Base-by-base conservation (phyloP, 2,797 vertebrate species). In the Anomalospiza imberbis region DNA sequence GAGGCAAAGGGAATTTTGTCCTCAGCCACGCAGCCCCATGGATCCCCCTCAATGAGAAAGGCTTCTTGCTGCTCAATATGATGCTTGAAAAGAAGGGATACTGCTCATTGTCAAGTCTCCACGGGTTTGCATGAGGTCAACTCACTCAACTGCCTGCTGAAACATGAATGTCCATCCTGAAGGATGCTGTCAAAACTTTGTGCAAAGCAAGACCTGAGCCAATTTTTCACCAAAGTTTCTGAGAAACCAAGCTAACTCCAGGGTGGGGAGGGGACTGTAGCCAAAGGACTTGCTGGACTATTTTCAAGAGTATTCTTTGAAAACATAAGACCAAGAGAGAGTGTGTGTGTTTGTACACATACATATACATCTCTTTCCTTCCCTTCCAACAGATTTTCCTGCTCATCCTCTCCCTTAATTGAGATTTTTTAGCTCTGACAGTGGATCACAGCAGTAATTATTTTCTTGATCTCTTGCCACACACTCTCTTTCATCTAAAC, bases 381-480 rank as follows among this genome's bases (percentile, higher is more conserved):
- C 63, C 66, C 57, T 89, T 88, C 67, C 74, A 90, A 88, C 82
- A 88, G 80, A 45, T 90, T 82, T 96, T 94, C 83, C 95, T 95
- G 88, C 61, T 95, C 80, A 63, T 94, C 83, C 20, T 90, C 89
- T 82, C 45, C 54, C 63, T 94, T 96, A 96, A 96, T 93, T 95
- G 95, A 96, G 88, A 93, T 93, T 93, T 94, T 91, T 91, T 73
- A 87, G 74, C 57, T 93, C 74, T 26, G 68, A 54, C 93, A 91
- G 74, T 82, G 91, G 91, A 95, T 94, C 91, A 93, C 80, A 94
- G 95, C 85, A 85, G 65, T 87, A 95, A 96, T 94, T 96, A 93
- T 94, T 95, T 94, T 96, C 94, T 96, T 96, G 93, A 95, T 97
- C 89, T 96, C 58, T 93, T 95, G 95, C 95, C 94, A 96, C 94